These are phyloP conservation scores for Actinemys pallida DNA, from an alignment of 2,113 vertebrate species.

Conservation along the genomic window DNA sequence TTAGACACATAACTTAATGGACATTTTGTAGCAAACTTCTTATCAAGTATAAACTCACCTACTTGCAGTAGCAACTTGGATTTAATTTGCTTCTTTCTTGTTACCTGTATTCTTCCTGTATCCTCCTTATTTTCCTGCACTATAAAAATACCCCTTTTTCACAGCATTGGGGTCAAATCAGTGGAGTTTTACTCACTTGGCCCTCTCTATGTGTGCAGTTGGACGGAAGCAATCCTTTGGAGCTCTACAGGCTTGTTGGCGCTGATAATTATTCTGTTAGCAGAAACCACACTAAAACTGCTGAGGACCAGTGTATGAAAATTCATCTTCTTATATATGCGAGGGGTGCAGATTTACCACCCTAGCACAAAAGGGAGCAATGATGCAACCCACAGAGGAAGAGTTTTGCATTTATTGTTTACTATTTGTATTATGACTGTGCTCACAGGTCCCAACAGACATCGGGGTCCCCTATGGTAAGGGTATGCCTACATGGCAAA, in stretches of 20 bases:
- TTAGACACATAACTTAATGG: neutral
- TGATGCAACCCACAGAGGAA: neutral
- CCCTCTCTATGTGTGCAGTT: neutral
- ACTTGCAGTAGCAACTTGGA: neutral
- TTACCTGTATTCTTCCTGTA: neutral
- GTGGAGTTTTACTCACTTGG: neutral
- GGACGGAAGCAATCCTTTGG: neutral
- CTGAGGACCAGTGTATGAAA: neutral
- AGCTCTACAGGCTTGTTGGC: neutral
- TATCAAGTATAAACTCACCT: neutral
- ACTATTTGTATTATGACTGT: neutral
- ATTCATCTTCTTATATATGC: neutral
- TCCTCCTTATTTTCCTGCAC: neutral
- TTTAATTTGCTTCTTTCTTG: neutral
- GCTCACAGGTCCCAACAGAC: neutral
- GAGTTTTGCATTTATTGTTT: neutral
- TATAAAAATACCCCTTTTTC: neutral
- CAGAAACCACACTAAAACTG: neutral
- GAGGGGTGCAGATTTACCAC: neutral
- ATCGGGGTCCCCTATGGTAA: neutral
- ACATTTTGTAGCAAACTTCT: neutral
- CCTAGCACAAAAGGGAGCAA: neutral
- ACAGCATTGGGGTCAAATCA: neutral
- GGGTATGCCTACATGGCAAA: neutral
- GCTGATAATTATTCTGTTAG: neutral